phyloP scores from a whole-genome alignment of 2,113 vertebrate species.

The Chionis minor region DNA sequence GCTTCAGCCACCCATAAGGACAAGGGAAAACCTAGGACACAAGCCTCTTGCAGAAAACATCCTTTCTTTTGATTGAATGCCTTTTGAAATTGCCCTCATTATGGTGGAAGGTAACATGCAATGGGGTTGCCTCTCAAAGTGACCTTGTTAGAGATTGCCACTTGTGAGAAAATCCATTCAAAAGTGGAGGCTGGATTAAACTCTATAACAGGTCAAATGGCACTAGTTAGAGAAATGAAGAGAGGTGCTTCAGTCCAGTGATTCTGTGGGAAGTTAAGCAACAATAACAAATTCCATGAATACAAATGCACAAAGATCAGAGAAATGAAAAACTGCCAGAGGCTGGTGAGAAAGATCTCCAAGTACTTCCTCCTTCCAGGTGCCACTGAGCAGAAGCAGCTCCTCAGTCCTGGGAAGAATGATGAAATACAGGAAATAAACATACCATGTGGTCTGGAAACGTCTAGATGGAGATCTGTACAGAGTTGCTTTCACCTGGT shows the following conservation, averaged over 20 bases:
- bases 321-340: not conserved
- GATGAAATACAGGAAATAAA: not conserved
- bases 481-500: not conserved
- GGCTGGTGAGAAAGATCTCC: not conserved
- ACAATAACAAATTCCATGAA: conserved; percentile 77
- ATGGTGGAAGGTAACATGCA: conserved; percentile 54
- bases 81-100: conserved; percentile 77
- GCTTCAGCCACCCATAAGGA: conserved; percentile 43
- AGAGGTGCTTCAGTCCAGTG: conserved; percentile 75
- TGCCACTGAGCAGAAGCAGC: not conserved
- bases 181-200: conserved; percentile 75
- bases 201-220: conserved; percentile 73
- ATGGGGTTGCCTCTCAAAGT: conserved; percentile 67
- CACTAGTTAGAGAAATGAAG: conserved; percentile 72
- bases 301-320: conserved; percentile 65
- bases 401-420: not conserved
- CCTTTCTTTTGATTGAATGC: conserved; percentile 73
- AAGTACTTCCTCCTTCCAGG: not conserved
- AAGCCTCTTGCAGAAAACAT: conserved; percentile 68
- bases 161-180: conserved; percentile 78
- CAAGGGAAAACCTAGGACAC: conserved; percentile 13
- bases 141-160: conserved; percentile 75
- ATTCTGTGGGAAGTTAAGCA: conserved; percentile 75
- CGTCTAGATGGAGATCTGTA: not conserved
- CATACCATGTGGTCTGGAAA: not conserved